phyloP scores from a whole-genome alignment of 23 tunicate species.

The Trididemnum clinides region DNA sequence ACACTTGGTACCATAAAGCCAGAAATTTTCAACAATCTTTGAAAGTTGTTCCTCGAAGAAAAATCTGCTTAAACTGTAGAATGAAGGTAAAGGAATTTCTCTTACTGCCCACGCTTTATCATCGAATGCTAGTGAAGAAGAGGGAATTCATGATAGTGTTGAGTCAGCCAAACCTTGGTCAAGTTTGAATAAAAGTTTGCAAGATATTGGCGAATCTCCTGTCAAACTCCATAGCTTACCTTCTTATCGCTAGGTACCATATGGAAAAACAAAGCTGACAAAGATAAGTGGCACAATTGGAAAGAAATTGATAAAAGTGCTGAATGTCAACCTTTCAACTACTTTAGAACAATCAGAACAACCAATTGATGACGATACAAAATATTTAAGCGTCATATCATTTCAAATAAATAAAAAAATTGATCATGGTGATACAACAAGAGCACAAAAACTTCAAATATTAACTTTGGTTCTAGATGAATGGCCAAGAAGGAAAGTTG shows the following conservation, averaged over 20 bases:
- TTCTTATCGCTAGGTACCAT: not conserved
- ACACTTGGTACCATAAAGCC: not conserved
- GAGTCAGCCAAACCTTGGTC: not conserved
- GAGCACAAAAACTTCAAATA: conserved; percentile 27
- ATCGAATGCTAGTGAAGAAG: not conserved
- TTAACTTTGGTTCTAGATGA: conserved; percentile 20
- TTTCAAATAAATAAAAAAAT: conserved; percentile 4
- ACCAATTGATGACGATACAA: not conserved
- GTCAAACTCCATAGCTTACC: not conserved
- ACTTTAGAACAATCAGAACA: not conserved
- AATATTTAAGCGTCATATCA: not conserved
- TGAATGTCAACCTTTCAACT: not conserved
- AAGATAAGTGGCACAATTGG: not conserved
- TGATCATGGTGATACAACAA: conserved; percentile 10
- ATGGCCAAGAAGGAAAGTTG: conserved; percentile 6
- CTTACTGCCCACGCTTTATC: not conserved
- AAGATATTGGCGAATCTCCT: not conserved
- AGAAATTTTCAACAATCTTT: not conserved
- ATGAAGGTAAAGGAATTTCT: not conserved
- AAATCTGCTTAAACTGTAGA: conserved; percentile 1
- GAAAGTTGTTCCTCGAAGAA: not conserved
- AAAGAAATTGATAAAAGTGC: not conserved
- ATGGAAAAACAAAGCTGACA: not conserved
- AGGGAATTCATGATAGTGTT: not conserved
- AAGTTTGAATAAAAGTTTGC: not conserved